Evolutionary conservation across 2,113 vertebrate genomes (phyloP).

Genomic region (Rhea americana): DNA sequence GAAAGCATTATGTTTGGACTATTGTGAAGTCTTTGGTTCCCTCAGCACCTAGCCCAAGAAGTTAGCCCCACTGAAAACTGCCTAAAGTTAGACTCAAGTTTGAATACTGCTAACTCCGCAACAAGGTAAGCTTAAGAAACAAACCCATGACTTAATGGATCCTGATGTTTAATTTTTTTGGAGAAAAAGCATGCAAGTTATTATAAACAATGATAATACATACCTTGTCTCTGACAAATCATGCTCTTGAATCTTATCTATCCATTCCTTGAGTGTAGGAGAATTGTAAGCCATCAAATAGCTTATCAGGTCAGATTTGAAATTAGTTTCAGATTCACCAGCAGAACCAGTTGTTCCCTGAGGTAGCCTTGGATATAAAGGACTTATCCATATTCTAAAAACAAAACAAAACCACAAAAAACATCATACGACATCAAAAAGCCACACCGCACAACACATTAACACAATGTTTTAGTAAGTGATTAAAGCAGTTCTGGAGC

Average conservation of each 20-base stretch:
- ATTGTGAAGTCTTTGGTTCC: background rate
- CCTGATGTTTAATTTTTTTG: background rate
- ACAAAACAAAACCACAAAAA: background rate
- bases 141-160: background rate
- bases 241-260: conserved; percentile 85
- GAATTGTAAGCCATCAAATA: conserved; percentile 87
- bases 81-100: background rate
- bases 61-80: background rate
- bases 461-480: background rate
- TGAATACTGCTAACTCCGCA: background rate
- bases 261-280: conserved; percentile 86
- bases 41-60: background rate
- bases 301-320: conserved; percentile 90
- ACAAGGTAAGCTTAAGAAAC: background rate
- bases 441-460: background rate
- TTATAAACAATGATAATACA: background rate
- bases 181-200: background rate
- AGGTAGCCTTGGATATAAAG: conserved; percentile 86
- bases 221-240: conserved; percentile 94
- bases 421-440: background rate
- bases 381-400: conserved; percentile 94
- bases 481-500: background rate
- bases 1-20: background rate
- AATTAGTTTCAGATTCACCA: conserved; percentile 91
- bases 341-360: conserved; percentile 69